A percentile compares a stretch with the other conserved stretches of the same genome.
Evolutionary conservation across 2,797 vertebrate species (phyloP).

Genomic region (Sphenopsis melanotis): DNA sequence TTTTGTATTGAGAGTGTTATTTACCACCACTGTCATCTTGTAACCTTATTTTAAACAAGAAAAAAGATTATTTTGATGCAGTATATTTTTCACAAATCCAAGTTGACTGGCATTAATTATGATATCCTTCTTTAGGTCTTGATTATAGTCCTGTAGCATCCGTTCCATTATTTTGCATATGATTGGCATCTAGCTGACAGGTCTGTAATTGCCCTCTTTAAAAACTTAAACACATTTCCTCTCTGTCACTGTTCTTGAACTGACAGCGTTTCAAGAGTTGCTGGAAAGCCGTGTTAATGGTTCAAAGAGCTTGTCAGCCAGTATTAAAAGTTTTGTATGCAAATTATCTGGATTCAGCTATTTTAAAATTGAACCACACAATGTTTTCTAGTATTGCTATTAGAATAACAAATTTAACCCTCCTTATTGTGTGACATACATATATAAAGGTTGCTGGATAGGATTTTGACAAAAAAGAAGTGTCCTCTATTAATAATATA

Average conservation of each 20-base stretch:
- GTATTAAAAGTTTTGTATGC: background rate
- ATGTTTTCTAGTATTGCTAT: background rate
- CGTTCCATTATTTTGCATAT: background rate
- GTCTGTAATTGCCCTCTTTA: conserved; percentile 16
- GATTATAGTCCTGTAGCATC: background rate
- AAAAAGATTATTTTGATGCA: background rate
- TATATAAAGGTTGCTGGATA: background rate
- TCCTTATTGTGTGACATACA: background rate
- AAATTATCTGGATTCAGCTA: background rate
- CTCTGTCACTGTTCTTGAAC: background rate
- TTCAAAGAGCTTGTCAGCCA: background rate
- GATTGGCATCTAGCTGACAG: conserved; percentile 18
- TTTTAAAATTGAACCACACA: background rate
- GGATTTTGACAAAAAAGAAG: background rate
- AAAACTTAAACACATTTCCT: background rate
- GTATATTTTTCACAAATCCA: background rate
- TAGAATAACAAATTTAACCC: background rate
- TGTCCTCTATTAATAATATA: background rate
- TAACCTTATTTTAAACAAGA: background rate
- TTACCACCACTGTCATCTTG: background rate
- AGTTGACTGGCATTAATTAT: background rate
- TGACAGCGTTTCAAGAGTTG: background rate
- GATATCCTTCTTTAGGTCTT: conserved; percentile 4
- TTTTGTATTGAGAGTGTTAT: background rate
- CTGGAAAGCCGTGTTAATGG: background rate